These are phyloP conservation scores for Psophia crepitans DNA, from an alignment of 2,113 vertebrate species.

Conservation along the genomic window DNA sequence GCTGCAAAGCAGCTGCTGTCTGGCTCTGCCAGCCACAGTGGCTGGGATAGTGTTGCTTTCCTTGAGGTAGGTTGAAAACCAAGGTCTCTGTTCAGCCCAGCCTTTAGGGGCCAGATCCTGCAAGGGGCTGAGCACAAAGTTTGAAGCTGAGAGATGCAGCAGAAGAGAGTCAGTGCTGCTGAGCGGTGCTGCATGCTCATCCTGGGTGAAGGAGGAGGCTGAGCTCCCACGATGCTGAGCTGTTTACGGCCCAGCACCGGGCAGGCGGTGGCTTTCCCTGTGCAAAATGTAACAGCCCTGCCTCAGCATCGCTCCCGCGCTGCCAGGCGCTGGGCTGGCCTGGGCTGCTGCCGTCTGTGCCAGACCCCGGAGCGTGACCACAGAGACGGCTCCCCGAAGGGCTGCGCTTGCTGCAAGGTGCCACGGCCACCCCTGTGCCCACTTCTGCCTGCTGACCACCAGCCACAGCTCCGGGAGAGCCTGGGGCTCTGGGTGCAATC, in stretches of 20 bases:
- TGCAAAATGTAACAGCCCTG: not conserved
- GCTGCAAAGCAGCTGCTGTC: slow-evolving; percentile 5
- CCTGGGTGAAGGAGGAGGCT: not conserved
- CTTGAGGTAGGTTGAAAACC: not conserved
- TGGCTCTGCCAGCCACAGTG: not conserved
- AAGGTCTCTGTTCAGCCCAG: not conserved
- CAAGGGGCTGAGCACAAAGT: not conserved
- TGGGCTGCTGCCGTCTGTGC: not conserved
- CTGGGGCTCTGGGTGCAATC: not conserved
- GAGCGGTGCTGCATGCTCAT: not conserved
- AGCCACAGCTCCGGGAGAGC: not conserved
- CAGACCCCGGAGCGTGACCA: rapidly evolving
- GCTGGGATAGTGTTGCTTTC: not conserved
- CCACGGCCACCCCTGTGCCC: not conserved
- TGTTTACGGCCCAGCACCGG: not conserved
- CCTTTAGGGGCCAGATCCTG: not conserved
- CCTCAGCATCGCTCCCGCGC: not conserved
- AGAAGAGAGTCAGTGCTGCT: not conserved
- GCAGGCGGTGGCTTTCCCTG: not conserved
- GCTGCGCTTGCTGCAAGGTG: not conserved
- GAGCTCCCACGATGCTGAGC: not conserved
- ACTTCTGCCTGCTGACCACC: not conserved
- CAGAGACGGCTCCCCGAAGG: not conserved
- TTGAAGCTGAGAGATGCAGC: not conserved
- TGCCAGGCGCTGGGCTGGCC: not conserved